Base-by-base conservation (phyloP, 37 sponge, comb jelly and placozoan species). In the Cliona cf. orientalis region DNA sequence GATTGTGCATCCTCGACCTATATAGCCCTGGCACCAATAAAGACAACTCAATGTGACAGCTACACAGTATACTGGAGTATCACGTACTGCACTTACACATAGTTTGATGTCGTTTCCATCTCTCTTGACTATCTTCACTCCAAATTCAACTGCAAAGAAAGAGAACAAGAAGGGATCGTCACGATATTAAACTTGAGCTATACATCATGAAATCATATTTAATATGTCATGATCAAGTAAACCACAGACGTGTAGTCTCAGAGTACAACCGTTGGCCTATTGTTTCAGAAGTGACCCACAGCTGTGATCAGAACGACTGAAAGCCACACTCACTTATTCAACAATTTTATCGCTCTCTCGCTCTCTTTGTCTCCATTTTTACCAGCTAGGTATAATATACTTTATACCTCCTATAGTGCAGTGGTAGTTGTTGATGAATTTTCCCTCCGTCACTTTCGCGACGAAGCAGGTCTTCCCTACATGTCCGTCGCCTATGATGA, bases 401-500 rank as follows among this genome's bases (percentile, higher is more conserved):
- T 25, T 29, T 61, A 38, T 75, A 92, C 92, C 88, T 68, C 92
- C 92, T 46, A 84, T 42, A 2, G 92, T 87, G 1, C 76, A 42
- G 33, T 84, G 84, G 69, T 81, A 82, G 60, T 92, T 80, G 59
- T 56, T 40, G 37, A 80, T 78, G 46, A 87, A 92, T 71, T 92
- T 92, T 25, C 78, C 83, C 55, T 83, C 75, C 0, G 79, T 80
- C 32, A 83, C 57, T 66, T 74, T 87, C 58, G 84, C 75, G 5
- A 87, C 80, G 17, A 92, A 70, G 42, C 80, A 88, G 7, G 92
- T 92, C 80, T 92, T 92, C n/a, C 92, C 92, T 1, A 84, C 84
- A 36, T 17, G 29, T 41, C 78, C 78, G 49, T 89, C 89, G 0
- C 89, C 89, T 6, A 89, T 78, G 3, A 89, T 57, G 0, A 89